Percentiles rank a stretch among this genome's conserved stretches.
Conservation (phyloP, 2,888 invertebrate species). For the Nomada ruficornis region DNA sequence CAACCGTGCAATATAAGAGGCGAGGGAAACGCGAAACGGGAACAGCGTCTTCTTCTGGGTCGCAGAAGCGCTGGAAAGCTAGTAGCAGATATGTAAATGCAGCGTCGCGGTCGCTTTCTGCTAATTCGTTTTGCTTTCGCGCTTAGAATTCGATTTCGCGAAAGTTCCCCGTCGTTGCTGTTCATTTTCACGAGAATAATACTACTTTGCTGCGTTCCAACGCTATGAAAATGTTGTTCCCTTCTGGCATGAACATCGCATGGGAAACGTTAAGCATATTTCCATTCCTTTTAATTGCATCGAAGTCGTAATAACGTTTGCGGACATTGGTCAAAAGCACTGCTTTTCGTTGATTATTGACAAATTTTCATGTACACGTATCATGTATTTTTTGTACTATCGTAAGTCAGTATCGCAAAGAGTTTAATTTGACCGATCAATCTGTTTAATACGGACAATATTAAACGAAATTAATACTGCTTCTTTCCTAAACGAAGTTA, state of each 20-base stretch:
- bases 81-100: conserved; percentile 50
- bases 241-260: background rate
- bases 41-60: conserved; percentile 28
- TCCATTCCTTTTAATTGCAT: too few species aligned
- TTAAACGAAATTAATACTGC: too few species aligned
- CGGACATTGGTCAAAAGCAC: too few species aligned
- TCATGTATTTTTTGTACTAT: too few species aligned
- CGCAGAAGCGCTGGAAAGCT: background rate
- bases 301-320: too few species aligned
- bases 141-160: conserved; percentile 34
- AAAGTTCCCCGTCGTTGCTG: conserved; percentile 34
- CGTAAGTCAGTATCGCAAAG: too few species aligned
- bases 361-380: too few species aligned
- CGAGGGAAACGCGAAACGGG: conserved; percentile 7
- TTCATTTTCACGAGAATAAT: conserved; percentile 28
- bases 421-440: too few species aligned
- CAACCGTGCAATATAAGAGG: background rate
- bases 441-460: too few species aligned
- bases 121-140: conserved; percentile 50
- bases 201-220: background rate
- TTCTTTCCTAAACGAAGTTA: too few species aligned
- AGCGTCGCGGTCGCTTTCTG: conserved; percentile 40
- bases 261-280: background rate
- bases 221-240: background rate
- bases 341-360: too few species aligned